Evolutionary conservation across 2,888 invertebrate genomes (phyloP).

Genomic region (Sthenelais limicola): DNA sequence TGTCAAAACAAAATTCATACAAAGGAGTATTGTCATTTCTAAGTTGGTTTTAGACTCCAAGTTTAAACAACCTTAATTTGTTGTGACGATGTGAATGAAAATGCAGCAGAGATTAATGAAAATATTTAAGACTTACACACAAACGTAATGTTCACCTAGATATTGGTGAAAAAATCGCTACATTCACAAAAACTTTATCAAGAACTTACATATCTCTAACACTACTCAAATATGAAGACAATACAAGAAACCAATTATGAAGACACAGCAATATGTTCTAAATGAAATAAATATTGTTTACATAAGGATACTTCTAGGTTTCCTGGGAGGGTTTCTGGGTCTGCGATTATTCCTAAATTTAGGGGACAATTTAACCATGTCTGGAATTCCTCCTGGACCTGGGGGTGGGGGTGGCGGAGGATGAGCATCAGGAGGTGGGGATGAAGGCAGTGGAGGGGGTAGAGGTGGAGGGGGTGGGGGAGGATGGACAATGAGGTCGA

Average conservation of each 20-base stretch:
- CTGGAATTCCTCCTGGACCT: background rate
- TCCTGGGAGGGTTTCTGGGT: slow-evolving; percentile 18
- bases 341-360: slow-evolving; percentile 2
- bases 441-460: slow-evolving; percentile 23
- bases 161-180: slow-evolving; percentile 2
- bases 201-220: too few relatives aligned
- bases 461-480: slow-evolving; percentile 24
- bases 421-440: background rate
- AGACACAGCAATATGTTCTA: background rate
- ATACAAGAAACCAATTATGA: too few relatives aligned
- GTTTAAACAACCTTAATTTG: too few relatives aligned
- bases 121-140: too few relatives aligned
- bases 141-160: too few relatives aligned
- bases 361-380: background rate
- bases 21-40: too few relatives aligned
- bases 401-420: slow-evolving; percentile 33
- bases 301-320: slow-evolving; percentile 29
- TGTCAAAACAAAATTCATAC: background rate
- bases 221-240: background rate
- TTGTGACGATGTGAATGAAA: too few relatives aligned
- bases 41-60: too few relatives aligned
- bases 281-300: background rate
- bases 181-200: background rate
- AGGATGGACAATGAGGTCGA: slow-evolving; percentile 7
- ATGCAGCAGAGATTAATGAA: too few relatives aligned